Conservation (phyloP, 2,113 vertebrate genomes). For the Ranitomeya imitator region DNA sequence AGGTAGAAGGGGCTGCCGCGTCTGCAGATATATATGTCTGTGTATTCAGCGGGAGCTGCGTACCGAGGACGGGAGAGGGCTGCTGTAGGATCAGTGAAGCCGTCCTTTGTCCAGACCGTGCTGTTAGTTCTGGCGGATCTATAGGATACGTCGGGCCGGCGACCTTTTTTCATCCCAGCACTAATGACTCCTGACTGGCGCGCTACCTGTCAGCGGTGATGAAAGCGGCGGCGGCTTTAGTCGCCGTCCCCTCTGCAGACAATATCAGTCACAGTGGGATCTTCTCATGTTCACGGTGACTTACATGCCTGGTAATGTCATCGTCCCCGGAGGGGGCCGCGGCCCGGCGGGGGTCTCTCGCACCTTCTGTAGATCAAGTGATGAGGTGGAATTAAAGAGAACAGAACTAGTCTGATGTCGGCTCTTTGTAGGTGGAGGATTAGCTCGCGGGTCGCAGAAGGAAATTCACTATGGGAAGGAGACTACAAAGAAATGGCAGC, state of each 20-base stretch:
- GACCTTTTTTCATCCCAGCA: neutral
- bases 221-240: constrained; percentile 1
- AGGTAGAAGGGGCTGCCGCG: too few relatives aligned
- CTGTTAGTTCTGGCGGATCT: neutral
- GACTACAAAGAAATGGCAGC: neutral
- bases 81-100: neutral
- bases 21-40: too few relatives aligned
- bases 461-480: neutral
- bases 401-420: constrained; percentile 13
- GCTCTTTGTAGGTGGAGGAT: constrained; percentile 19
- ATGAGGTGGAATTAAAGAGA: neutral
- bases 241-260: neutral
- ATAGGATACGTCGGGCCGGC: neutral
- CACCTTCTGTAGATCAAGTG: constrained; percentile 43
- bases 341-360: neutral
- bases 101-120: neutral
- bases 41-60: neutral
- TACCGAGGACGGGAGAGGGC: neutral
- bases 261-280: constrained; percentile 25
- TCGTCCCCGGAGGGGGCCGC: constrained; percentile 14
- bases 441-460: neutral
- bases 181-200: constrained; percentile 21
- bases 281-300: constrained; percentile 27
- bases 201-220: constrained; percentile 1
- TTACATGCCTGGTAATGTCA: neutral